These are phyloP conservation scores for Labeo calbasu DNA, from an alignment of 2,797 vertebrate genomes.

Conservation along the genomic window DNA sequence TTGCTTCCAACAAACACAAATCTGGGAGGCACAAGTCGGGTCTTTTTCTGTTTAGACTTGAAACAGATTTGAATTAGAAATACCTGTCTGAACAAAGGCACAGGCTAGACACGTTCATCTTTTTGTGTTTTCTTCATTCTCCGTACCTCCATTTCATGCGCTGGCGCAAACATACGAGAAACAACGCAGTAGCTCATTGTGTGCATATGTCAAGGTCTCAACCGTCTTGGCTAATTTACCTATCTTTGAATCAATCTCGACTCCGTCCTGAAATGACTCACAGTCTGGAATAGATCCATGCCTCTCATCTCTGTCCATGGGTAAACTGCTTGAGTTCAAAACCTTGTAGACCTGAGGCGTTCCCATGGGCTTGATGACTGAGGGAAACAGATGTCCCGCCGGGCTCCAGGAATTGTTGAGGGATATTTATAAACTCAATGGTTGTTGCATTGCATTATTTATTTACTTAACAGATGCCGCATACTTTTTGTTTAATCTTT, in stretches of 20 bases:
- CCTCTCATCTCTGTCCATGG: slow-evolving; percentile 49
- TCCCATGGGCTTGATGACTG: slow-evolving; percentile 53
- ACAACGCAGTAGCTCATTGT: slow-evolving; percentile 10
- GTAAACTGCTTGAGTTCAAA: slow-evolving; percentile 42
- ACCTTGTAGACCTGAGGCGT: slow-evolving; percentile 44
- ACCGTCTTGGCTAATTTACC: slow-evolving; percentile 8
- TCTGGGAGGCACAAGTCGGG: not conserved
- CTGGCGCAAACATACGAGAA: slow-evolving; percentile 6
- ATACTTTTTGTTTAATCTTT: slow-evolving; percentile 14
- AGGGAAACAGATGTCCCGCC: slow-evolving; percentile 59
- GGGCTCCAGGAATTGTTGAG: slow-evolving; percentile 56
- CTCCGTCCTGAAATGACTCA: slow-evolving; percentile 20
- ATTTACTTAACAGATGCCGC: slow-evolving; percentile 55
- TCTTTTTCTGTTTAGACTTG: not conserved
- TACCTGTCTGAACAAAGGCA: slow-evolving; percentile 12
- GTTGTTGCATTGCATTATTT: slow-evolving; percentile 57
- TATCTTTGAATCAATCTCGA: slow-evolving; percentile 42
- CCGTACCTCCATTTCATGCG: not conserved
- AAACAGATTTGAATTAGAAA: not conserved
- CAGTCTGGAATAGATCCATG: slow-evolving; percentile 16
- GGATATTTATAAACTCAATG: slow-evolving; percentile 60
- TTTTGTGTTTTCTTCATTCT: not conserved
- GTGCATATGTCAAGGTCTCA: slow-evolving; percentile 15
- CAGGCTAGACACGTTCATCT: not conserved
- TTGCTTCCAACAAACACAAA: not conserved